Percentiles rank a stretch among this genome's conserved stretches.
Conservation (phyloP, 2,797 vertebrate species). For the Pseudomugil gertrudae region DNA sequence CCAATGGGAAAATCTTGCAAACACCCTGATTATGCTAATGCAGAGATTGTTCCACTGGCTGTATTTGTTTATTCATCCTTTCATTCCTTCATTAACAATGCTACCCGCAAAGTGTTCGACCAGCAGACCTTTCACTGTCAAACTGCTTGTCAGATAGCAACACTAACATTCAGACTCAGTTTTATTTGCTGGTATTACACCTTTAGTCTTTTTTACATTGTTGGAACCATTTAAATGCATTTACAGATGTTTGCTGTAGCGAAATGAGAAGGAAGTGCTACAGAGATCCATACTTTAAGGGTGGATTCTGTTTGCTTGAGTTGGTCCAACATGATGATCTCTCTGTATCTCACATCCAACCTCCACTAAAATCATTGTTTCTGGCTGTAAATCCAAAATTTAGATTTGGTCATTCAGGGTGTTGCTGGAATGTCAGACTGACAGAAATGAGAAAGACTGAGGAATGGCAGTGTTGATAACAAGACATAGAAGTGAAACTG, state of each 20-base stretch:
- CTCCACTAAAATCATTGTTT: background rate
- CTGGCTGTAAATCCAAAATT: background rate
- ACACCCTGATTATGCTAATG: background rate
- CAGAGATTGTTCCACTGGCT: background rate
- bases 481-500: background rate
- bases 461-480: background rate
- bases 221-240: background rate
- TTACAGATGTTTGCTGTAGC: no score
- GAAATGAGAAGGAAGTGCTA: no score
- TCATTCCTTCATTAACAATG: no score
- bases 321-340: background rate
- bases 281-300: background rate
- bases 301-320: background rate
- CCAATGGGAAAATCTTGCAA: background rate
- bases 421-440: background rate
- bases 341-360: background rate
- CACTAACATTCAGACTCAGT: constrained; percentile 4
- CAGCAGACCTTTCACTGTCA: constrained; percentile 32
- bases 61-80: background rate
- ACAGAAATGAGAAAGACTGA: background rate
- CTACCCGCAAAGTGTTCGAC: background rate
- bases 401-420: background rate
- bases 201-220: background rate
- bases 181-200: background rate
- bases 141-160: constrained; percentile 12